These are phyloP conservation scores for Arion vulgaris DNA, from an alignment of 1,140 invertebrate genomes.

Conservation along the genomic window DNA sequence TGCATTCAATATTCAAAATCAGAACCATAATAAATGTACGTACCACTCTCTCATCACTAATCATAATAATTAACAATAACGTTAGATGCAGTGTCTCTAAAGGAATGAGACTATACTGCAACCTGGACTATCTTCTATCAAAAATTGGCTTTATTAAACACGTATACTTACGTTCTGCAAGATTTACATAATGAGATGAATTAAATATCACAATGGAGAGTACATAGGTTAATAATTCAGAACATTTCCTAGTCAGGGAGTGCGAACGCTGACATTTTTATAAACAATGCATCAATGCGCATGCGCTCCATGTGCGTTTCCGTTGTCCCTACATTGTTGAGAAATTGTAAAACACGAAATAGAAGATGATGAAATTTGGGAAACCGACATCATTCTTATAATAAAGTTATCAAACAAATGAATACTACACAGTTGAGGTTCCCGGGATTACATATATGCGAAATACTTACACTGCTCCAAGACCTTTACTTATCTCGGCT, in stretches of 20 bases:
- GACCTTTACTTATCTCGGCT: no score
- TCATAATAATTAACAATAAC: neutral
- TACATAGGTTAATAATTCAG: neutral
- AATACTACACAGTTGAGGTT: no score
- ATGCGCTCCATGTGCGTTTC: neutral
- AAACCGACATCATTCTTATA: no score
- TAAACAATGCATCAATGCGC: constrained; percentile 6
- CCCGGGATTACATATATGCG: no score
- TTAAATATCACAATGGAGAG: neutral
- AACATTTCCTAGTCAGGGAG: neutral
- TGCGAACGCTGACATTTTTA: constrained; percentile 12
- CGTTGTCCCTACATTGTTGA: neutral
- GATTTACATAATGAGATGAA: neutral
- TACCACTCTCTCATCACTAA: neutral
- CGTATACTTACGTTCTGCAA: neutral
- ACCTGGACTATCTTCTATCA: neutral
- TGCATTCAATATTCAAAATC: no score
- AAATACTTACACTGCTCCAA: no score
- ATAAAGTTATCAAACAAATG: no score
- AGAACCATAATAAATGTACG: no score
- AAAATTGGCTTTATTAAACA: neutral
- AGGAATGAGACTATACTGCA: neutral
- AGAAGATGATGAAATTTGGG: no score
- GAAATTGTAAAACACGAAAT: neutral
- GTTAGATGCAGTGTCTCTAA: neutral